Conservation (phyloP, 2,113 vertebrate species). For the Chamaetylas fuelleborni region DNA sequence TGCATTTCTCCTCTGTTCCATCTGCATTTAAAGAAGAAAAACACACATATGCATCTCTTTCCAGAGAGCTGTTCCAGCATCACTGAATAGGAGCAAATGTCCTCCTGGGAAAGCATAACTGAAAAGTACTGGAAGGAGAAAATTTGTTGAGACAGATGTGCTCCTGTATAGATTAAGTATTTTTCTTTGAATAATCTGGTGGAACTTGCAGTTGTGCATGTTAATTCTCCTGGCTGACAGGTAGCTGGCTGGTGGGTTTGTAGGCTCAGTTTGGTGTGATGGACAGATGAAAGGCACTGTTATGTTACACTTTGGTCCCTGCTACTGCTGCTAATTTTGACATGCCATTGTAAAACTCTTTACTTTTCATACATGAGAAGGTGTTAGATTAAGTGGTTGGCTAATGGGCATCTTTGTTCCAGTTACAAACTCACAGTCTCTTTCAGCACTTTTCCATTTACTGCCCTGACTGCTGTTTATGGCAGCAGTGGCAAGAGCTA, state of each 20-base stretch:
- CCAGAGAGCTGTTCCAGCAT: not conserved
- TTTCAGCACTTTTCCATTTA: slow-evolving; percentile 34
- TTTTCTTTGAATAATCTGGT: not conserved
- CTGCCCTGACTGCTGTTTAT: not conserved
- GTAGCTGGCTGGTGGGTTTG: not conserved
- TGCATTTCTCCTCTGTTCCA: not conserved
- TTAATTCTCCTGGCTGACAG: not conserved
- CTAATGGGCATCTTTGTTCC: slow-evolving; percentile 16
- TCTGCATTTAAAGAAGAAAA: not conserved
- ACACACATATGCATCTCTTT: not conserved
- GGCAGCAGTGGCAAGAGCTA: not conserved
- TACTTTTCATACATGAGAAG: slow-evolving; percentile 9
- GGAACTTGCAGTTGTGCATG: not conserved
- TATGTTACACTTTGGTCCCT: not conserved
- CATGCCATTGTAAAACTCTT: not conserved
- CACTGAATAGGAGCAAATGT: not conserved
- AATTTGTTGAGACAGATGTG: slow-evolving; percentile 17
- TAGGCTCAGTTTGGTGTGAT: not conserved
- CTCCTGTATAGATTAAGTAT: not conserved
- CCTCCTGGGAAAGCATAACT: not conserved
- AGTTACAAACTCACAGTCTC: not conserved
- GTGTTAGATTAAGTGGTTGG: slow-evolving; percentile 33
- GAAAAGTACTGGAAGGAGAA: not conserved
- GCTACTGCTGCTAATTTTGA: not conserved
- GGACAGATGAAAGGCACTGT: not conserved